phyloP scores from a whole-genome alignment of 1,140 invertebrate species.

The Trichomalopsis sarcophagae region DNA sequence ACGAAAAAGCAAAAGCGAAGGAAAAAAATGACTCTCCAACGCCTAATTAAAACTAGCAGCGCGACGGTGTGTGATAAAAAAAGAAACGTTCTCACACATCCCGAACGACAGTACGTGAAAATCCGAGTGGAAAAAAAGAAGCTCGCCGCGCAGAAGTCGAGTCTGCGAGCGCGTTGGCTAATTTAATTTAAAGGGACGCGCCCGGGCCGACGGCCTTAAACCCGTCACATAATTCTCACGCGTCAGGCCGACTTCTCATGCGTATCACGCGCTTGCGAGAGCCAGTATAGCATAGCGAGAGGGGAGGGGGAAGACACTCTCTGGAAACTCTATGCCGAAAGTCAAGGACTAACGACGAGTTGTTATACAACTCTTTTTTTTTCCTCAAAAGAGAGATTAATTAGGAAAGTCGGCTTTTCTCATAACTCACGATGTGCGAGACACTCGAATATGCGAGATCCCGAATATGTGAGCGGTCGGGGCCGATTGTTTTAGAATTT shows the following conservation, averaged over 20 bases:
- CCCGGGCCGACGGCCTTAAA: conserved; percentile 36
- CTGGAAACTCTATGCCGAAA: conserved; percentile 42
- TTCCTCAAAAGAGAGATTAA: not conserved
- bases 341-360: conserved; percentile 20
- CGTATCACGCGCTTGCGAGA: conserved; percentile 31
- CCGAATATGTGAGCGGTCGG: not conserved
- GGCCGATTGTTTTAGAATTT: conserved; percentile 39
- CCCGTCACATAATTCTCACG: conserved; percentile 49
- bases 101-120: not conserved
- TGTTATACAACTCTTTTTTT: not conserved
- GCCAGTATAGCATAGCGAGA: not conserved
- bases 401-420: not conserved
- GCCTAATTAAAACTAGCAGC: not conserved
- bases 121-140: conserved; percentile 21
- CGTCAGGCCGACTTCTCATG: conserved; percentile 44
- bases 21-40: not conserved
- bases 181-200: conserved; percentile 47
- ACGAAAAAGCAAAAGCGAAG: not conserved
- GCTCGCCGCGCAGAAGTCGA: not conserved
- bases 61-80: not conserved
- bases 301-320: not conserved
- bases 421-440: not conserved
- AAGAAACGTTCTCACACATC: not conserved
- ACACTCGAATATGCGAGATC: no score
- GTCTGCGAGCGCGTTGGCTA: not conserved